These are phyloP conservation scores for Trididemnum clinides DNA, from an alignment of 23 tunicate species.

Conservation along the genomic window DNA sequence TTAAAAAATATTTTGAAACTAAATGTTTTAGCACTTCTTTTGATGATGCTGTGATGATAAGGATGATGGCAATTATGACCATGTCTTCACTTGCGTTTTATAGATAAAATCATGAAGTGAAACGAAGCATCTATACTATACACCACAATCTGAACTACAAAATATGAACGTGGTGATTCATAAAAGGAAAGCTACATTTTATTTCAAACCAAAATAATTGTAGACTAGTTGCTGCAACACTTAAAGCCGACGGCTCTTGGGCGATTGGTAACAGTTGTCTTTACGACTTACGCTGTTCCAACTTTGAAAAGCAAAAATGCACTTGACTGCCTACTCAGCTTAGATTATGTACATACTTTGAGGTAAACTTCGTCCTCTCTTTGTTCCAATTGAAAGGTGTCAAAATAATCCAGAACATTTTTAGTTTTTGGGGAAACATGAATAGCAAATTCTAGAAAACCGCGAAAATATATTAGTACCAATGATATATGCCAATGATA, in stretches of 20 bases:
- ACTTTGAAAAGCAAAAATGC: too few relatives aligned
- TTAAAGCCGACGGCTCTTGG: neutral
- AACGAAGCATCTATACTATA: neutral
- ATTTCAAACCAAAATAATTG: too few relatives aligned
- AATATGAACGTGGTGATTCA: neutral
- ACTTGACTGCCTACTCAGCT: too few relatives aligned
- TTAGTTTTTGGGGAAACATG: slow-evolving; percentile 77
- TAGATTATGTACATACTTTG: too few relatives aligned
- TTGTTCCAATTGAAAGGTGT: slow-evolving; percentile 50
- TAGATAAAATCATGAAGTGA: neutral
- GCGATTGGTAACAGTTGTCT: neutral
- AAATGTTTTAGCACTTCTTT: too few relatives aligned
- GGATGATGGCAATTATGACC: too few relatives aligned
- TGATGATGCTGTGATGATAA: too few relatives aligned
- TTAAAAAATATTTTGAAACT: too few relatives aligned
- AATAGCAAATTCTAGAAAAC: slow-evolving; percentile 69
- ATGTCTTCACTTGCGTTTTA: too few relatives aligned
- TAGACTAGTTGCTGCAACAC: neutral
- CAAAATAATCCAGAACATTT: slow-evolving; percentile 66
- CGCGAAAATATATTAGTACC: too few relatives aligned
- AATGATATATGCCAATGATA: too few relatives aligned
- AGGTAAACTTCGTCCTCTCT: slow-evolving; percentile 66
- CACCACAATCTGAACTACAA: neutral
- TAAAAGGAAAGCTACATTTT: neutral
- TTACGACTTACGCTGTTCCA: too few relatives aligned